phyloP scores from a whole-genome alignment of 2,888 invertebrate species.

The Epinotia bilunana region DNA sequence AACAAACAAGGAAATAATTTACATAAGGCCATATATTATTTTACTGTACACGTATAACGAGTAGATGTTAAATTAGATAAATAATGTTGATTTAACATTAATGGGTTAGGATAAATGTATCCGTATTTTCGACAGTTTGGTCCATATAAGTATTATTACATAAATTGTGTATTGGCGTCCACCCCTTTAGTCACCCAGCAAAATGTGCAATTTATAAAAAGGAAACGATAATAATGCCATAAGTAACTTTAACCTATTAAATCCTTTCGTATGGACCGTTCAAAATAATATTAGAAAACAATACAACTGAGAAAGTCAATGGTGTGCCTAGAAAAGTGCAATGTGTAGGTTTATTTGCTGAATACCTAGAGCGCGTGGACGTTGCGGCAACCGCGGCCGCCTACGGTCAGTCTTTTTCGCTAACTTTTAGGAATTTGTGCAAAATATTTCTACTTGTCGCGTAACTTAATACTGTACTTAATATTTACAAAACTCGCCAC shows the following conservation, averaged over 20 bases:
- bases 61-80: constrained; percentile 81
- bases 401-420: constrained; percentile 84
- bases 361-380: constrained; percentile 70
- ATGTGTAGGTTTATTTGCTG: constrained; percentile 57
- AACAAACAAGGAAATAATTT: constrained; percentile 77
- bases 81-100: constrained; percentile 80
- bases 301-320: constrained; percentile 2
- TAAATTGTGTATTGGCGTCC: constrained; percentile 71
- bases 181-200: constrained; percentile 70
- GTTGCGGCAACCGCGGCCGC: constrained; percentile 76
- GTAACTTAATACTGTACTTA: constrained; percentile 77
- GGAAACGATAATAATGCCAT: constrained; percentile 1
- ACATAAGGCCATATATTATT: constrained; percentile 83
- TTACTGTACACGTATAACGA: constrained; percentile 82
- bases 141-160: constrained; percentile 83
- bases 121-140: constrained; percentile 83
- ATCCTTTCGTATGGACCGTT: constrained; percentile 26
- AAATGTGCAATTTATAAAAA: constrained; percentile 47
- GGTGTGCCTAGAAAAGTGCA: constrained; percentile 29
- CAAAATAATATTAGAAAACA: constrained; percentile 1
- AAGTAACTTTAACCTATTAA: constrained; percentile 23
- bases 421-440: constrained; percentile 83
- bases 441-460: constrained; percentile 81
- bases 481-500: constrained; percentile 79
- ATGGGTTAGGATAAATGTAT: constrained; percentile 80